Base-by-base conservation (phyloP, 2,797 vertebrate species). In the Pantherophis alleghaniensis region DNA sequence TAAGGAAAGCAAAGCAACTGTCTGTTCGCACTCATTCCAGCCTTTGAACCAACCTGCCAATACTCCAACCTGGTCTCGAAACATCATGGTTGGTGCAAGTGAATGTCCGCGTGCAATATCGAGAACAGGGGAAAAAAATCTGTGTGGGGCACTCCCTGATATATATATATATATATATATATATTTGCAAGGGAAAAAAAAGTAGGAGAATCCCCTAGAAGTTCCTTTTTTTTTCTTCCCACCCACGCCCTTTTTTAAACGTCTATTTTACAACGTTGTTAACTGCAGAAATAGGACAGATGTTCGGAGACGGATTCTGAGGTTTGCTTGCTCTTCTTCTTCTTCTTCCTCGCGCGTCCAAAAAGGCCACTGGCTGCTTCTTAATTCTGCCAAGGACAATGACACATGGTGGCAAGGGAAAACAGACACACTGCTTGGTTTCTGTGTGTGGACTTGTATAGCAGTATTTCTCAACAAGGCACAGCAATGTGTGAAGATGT, bases 21-120 rank as follows among this genome's bases (percentile, higher is more conserved):
- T 99, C 98, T 99, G 99, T 95, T 99, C 99, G 14, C 99, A 99
- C 97, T 99, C 99, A 16, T 99, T 99, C 99, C 99, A 99, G 94
- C 99, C 99, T 97, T 99, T 99, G 96, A 99, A 99, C 99, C 99
- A 99, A 95, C 99, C 98, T 97, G 98, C 98, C 95, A 99, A 96
- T 95, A 99, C 98, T 95, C 99, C 99, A 93, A 99, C 99, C 98
- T 99, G 99, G 97, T 99, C 99, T 87, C 99, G 99, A 98, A 99
- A 99, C 99, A 99, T 99, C 99, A 99, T 99, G 98, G 94, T 97
- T 95, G 94, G 96, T 32, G 98, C 97, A 94, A 66, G 96, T 93
- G 74, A 53, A 32, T 3, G 56, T 88, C 42, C 20, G 42, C 4
- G 42, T 83, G 79, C 79, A 83, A 47, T 83, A 88, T n/a, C 14